These are phyloP conservation scores for Tethya wilhelma DNA, from an alignment of 37 sponge, comb jelly and placozoan species.

Conservation along the genomic window DNA sequence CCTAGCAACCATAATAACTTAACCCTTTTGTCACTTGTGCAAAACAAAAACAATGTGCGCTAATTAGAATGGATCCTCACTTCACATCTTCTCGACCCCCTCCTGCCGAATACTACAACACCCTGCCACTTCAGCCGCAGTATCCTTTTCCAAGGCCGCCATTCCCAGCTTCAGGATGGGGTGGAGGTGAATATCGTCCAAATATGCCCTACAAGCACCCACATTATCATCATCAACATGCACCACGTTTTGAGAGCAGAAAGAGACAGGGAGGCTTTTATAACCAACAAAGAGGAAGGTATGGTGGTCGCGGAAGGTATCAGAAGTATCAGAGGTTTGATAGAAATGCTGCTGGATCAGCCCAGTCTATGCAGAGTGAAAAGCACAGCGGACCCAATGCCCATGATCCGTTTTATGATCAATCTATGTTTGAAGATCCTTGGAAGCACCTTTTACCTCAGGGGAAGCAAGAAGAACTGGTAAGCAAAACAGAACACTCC, in stretches of 20 bases:
- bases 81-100: neutral
- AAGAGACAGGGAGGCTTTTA: neutral
- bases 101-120: too few species aligned
- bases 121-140: neutral
- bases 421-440: slow-evolving; percentile 55
- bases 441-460: slow-evolving; percentile 34
- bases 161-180: neutral
- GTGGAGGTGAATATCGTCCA: neutral
- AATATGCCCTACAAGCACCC: too few species aligned
- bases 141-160: neutral
- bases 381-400: neutral
- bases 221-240: too few species aligned
- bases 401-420: slow-evolving; percentile 46
- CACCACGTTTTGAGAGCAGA: neutral
- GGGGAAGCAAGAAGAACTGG: neutral
- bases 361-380: neutral
- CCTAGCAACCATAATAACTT: too few species aligned
- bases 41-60: neutral
- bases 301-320: neutral
- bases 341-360: neutral
- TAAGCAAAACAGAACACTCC: too few species aligned
- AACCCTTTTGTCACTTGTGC: too few species aligned
- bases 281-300: neutral
- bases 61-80: neutral
- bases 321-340: neutral